Conservation (phyloP, 2,888 invertebrate genomes). For the Apotomis betuletana region DNA sequence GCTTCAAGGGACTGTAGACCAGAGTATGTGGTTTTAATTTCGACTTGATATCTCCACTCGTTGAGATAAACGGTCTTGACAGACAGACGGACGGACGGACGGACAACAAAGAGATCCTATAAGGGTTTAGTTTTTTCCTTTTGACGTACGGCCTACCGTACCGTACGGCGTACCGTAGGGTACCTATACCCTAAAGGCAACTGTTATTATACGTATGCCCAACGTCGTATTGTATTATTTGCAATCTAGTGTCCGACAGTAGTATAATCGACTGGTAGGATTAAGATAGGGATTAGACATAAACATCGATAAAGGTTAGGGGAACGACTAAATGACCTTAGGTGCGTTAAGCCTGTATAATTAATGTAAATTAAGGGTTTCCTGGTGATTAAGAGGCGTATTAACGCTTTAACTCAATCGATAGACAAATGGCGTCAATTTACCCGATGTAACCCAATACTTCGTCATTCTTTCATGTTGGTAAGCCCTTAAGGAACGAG, state of each 20-base stretch:
- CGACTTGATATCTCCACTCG: too few species aligned
- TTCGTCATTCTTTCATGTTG: constrained; percentile 13
- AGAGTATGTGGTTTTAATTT: too few species aligned
- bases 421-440: constrained; percentile 44
- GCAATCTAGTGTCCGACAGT: background rate
- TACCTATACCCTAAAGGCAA: too few species aligned
- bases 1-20: too few species aligned
- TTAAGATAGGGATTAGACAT: constrained; percentile 9
- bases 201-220: too few species aligned
- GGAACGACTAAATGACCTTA: constrained; percentile 46
- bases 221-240: background rate
- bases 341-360: constrained; percentile 49
- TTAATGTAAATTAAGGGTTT: constrained; percentile 53
- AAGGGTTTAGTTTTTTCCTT: too few species aligned
- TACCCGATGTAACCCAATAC: constrained; percentile 18
- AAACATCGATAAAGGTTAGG: constrained; percentile 18
- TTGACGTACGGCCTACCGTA: too few species aligned
- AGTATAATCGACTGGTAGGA: background rate
- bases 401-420: constrained; percentile 57
- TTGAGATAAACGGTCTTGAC: too few species aligned
- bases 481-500: background rate
- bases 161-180: too few species aligned
- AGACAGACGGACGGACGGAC: too few species aligned
- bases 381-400: constrained; percentile 56
- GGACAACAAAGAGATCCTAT: too few species aligned